phyloP scores from a whole-genome alignment of 2,888 invertebrate species.

The Scrobipalpa atriplicella region DNA sequence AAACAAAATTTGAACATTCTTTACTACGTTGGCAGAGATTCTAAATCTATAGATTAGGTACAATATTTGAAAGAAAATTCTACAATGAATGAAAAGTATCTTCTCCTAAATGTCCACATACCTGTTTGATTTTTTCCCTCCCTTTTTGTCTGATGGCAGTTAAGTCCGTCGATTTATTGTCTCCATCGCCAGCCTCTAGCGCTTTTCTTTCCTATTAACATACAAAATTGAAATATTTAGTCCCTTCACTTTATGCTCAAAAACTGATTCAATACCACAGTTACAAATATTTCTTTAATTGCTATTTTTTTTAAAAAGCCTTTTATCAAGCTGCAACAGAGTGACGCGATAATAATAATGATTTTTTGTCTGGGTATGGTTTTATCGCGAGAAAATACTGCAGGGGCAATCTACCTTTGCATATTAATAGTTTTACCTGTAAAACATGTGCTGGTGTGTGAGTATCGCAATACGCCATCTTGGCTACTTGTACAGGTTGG shows the following conservation, averaged over 20 bases:
- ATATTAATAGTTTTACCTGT: slow-evolving; percentile 66
- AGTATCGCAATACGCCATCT: slow-evolving; percentile 97
- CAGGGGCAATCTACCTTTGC: no score
- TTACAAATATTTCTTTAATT: no score
- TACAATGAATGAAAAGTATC: no score
- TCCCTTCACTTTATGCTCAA: no score
- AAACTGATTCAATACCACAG: no score
- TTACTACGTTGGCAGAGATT: neutral
- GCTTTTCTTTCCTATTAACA: slow-evolving; percentile 65
- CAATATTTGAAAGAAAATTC: no score
- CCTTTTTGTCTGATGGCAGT: slow-evolving; percentile 84
- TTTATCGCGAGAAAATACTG: no score
- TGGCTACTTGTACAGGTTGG: slow-evolving; percentile 93
- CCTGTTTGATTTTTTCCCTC: slow-evolving; percentile 92
- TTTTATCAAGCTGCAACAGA: no score
- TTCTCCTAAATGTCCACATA: slow-evolving; percentile 42
- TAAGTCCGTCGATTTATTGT: slow-evolving; percentile 65
- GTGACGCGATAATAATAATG: no score
- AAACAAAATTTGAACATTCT: neutral
- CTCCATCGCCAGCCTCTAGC: slow-evolving; percentile 77
- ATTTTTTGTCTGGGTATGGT: no score
- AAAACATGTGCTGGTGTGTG: slow-evolving; percentile 91
- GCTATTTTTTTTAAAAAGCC: no score
- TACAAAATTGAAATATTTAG: neutral
- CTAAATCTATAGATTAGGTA: no score